phyloP scores from a whole-genome alignment of 1,140 invertebrate species.

The Homalodisca vitripennis region DNA sequence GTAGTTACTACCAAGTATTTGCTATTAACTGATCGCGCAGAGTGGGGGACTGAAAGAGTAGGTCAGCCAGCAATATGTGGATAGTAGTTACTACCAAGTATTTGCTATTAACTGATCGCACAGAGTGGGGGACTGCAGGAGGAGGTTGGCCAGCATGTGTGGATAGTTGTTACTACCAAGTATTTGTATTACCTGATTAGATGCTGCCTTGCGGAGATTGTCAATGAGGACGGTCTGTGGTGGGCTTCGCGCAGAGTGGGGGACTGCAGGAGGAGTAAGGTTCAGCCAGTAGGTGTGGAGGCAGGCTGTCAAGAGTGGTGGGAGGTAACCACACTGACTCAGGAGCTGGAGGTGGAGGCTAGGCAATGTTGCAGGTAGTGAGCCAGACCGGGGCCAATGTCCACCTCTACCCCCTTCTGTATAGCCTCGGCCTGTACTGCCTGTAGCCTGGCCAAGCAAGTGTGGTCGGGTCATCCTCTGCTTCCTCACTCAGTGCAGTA shows the following conservation, averaged over 20 bases:
- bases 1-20: too few species aligned
- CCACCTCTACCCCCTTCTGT: conserved; percentile 28
- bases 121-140: too few species aligned
- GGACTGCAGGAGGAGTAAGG: conserved; percentile 56
- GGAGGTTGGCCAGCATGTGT: too few species aligned
- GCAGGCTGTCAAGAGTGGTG: conserved; percentile 29
- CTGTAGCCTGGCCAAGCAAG: conserved; percentile 50
- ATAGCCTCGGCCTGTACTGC: conserved; percentile 45
- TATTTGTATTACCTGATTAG: conserved; percentile 35
- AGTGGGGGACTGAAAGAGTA: too few species aligned
- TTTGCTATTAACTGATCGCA: too few species aligned
- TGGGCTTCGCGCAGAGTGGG: conserved; percentile 56
- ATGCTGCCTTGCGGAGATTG: conserved; percentile 43
- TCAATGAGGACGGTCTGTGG: conserved; percentile 57
- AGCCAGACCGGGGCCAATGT: conserved; percentile 48
- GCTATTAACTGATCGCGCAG: too few species aligned
- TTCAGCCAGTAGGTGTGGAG: conserved; percentile 43
- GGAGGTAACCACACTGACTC: conserved; percentile 30
- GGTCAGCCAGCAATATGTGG: too few species aligned
- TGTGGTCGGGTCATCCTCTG: conserved; percentile 51
- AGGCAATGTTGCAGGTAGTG: conserved; percentile 54
- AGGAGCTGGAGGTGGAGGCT: conserved; percentile 29
- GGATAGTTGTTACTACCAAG: too few species aligned
- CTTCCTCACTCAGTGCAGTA: conserved; percentile 60
- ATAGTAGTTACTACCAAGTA: too few species aligned